Conservation (phyloP, 64 coral and sea anemone genomes). For the Actinia tenebrosa region DNA sequence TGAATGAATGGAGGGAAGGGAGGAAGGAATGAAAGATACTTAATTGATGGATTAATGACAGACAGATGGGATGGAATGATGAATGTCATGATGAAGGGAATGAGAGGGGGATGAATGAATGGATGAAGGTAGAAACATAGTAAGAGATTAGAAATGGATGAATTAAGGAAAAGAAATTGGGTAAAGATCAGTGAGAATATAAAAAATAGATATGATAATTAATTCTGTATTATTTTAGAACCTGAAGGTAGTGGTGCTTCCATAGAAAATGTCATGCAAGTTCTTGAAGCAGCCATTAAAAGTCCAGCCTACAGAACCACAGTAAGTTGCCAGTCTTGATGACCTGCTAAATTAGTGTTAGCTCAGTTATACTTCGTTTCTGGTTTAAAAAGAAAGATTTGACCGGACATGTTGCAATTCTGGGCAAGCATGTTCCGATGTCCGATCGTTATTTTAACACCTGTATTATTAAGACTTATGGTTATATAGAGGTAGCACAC, state of each 20-base stretch:
- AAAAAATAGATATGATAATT: neutral
- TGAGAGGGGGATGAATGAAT: neutral
- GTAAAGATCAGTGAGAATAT: no score
- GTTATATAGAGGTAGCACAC: no score
- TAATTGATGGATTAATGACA: neutral
- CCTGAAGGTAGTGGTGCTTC: constrained; percentile 58
- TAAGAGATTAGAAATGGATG: no score
- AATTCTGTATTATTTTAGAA: constrained; percentile 40
- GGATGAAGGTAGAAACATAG: no score
- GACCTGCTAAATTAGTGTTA: no score
- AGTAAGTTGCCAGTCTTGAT: constrained; percentile 14
- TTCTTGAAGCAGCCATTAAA: constrained; percentile 70
- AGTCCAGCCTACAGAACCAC: constrained; percentile 73
- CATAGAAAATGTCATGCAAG: constrained; percentile 64
- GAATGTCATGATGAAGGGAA: neutral
- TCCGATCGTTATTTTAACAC: no score
- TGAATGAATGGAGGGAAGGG: neutral
- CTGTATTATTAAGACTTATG: neutral
- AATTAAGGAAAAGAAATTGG: no score
- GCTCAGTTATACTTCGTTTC: no score
- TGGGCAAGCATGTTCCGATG: no score
- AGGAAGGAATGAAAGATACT: no score
- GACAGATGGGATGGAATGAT: neutral
- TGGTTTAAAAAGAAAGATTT: no score
- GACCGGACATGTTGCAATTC: no score